Evolutionary conservation across 2,888 invertebrate species (phyloP), one percentile per base, ranked within the genome.

Genomic region (Mermis nigrescens): DNA sequence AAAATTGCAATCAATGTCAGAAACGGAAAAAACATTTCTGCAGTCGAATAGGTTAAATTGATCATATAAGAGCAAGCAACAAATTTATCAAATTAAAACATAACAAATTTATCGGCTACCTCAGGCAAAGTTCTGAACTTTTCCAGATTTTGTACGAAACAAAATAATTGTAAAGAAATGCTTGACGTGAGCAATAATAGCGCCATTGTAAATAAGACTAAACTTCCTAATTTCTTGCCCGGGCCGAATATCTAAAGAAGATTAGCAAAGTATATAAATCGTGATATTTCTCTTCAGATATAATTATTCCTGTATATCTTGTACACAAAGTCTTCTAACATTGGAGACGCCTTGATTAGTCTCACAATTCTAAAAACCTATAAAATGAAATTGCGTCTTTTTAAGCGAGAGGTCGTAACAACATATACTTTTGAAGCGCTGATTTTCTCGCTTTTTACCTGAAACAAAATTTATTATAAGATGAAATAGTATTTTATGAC

Each of bases 121-220:
- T 94, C 91, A 29, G 92, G 88, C 73, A 99, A 99, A 2, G 89
- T 92, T 77, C 92, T 92, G 73, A 99, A 99, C 75, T 94, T 94
- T 1, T 90, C 86, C 67, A 92, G 90, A 69, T 89, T 86, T 63
- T 83, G 83, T 3, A 98, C 80, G 70, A 87, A 94, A 73, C 98
- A 99, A 74, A 99, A 99, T 38, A 99, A 77, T 73, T 99, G 98
- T 85, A 99, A 91, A 52, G 94, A 95, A 69, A 99, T 94, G 64
- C 91, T 90, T 1, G 95, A 95, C 58, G 95, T 94, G 68, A 99
- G 94, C 60, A 99, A 88, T 57, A 99, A 79, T 72, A 99, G 82
- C 74, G 95, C 95, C 87, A 95, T 92, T 52, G 98, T 99, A 75
- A 99, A 99, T 69, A 98, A 86, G 57, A 99, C 92, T n/a, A 99